Percentiles rank a stretch among this genome's conserved stretches.
Conservation (phyloP, 2,113 vertebrate species). For the Hassar affinis region DNA sequence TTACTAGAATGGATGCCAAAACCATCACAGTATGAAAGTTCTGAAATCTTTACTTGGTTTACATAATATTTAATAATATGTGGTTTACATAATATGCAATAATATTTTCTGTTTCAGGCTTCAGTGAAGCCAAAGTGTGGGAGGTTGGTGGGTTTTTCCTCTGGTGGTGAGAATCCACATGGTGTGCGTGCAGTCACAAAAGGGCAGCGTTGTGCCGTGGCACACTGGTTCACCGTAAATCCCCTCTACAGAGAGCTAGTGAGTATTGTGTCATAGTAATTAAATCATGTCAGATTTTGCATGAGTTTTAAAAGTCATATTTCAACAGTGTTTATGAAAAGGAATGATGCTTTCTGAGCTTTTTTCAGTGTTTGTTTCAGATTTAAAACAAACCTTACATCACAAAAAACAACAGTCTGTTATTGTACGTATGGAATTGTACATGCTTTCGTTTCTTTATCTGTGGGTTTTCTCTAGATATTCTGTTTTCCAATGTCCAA, state of each 20-base stretch:
- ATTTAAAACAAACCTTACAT: neutral
- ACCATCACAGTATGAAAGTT: constrained; percentile 84
- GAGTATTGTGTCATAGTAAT: constrained; percentile 52
- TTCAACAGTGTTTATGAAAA: too few species aligned
- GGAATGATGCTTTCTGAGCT: too few species aligned
- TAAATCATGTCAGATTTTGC: neutral
- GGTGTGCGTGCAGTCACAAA: constrained; percentile 91
- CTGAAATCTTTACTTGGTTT: neutral
- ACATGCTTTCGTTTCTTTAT: neutral
- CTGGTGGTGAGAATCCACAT: constrained; percentile 93
- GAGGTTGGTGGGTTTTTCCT: constrained; percentile 93
- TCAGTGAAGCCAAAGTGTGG: constrained; percentile 92
- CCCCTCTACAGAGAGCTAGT: constrained; percentile 93
- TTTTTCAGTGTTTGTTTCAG: neutral
- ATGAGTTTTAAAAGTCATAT: neutral
- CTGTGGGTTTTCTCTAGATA: neutral
- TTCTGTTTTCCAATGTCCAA: neutral
- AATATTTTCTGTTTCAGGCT: constrained; percentile 70
- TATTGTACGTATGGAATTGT: neutral
- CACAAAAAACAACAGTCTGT: neutral
- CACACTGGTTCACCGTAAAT: constrained; percentile 93
- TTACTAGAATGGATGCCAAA: constrained; percentile 96
- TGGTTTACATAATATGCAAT: neutral
- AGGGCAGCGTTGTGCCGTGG: constrained; percentile 91
- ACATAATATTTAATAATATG: neutral